These are phyloP conservation scores for Drosophila niveifrons DNA, from an alignment of 2,888 invertebrate species.

Conservation along the genomic window DNA sequence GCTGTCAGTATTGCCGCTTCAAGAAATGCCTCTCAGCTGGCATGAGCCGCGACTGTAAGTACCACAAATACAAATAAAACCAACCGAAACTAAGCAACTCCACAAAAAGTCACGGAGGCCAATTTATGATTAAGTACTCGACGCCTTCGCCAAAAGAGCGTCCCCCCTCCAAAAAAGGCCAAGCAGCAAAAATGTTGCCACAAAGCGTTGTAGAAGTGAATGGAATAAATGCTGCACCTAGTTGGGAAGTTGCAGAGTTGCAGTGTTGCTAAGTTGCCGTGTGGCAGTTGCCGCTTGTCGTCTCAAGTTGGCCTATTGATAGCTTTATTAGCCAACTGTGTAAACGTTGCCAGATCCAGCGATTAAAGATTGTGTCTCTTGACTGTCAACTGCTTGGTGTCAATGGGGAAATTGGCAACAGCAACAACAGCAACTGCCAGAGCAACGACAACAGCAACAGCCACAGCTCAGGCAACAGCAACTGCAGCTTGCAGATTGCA, in stretches of 20 bases:
- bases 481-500: conserved; percentile 3
- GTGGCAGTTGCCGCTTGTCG: conserved; percentile 11
- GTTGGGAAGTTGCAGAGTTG: conserved; percentile 13
- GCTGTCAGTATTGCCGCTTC: conserved; percentile 98
- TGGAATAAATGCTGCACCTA: conserved; percentile 32
- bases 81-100: background rate
- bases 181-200: conserved; percentile 1
- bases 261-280: background rate
- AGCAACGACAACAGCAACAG: conserved; percentile 5
- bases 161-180: background rate
- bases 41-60: conserved; percentile 99
- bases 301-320: conserved; percentile 48
- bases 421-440: background rate
- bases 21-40: conserved; percentile 98
- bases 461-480: conserved; percentile 30
- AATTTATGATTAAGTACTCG: conserved; percentile 29
- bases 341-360: conserved; percentile 38
- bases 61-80: conserved; percentile 42
- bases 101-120: background rate
- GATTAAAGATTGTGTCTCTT: conserved; percentile 66
- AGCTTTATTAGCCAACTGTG: conserved; percentile 69
- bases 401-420: conserved; percentile 9
- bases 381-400: conserved; percentile 35
- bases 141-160: conserved; percentile 8
- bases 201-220: conserved; percentile 38